Evolutionary conservation across 2,797 vertebrate genomes (phyloP), one percentile per base, ranked within the genome.

Genomic region (Hydrocynus forskahlii): DNA sequence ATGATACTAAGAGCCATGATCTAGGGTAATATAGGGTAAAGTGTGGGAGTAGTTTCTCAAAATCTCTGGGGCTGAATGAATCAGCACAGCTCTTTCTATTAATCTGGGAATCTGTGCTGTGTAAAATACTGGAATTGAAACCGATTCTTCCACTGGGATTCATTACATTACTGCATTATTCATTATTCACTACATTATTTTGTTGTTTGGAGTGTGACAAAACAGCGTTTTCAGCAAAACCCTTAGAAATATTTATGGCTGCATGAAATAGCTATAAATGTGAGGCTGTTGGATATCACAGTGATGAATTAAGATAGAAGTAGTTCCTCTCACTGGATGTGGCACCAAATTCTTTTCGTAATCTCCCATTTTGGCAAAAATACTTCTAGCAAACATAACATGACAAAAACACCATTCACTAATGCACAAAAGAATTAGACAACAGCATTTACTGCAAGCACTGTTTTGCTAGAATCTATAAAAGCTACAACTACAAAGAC

Each of bases 41-140:
- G 59, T 43, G 77, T 55, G 21, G 40, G 70, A 79, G 78, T 16
- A 12, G 54, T 76, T 81, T 81, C 81, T 78, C 14, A 60, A 40
- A 19, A 68, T 81, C 78, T 74, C 70, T 55, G 5, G n/a, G 80
- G 57, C 64, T 63, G 52, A 85, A 17, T 60, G 62, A 74, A 57
- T 55, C 38, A 48, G 84, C 63, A 67, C 74, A 81, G 83, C 86
- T 72, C 29, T 81, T 25, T 45, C 64, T 83, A 90, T 87, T 88
- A 85, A 88, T 90, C 87, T 83, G 80, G 83, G 25, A 50, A 76
- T 84, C 79, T 86, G 50, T 0, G 2, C 78, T 0, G 38, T 48
- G 77, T 83, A 72, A 90, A 88, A 88, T 85, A 83, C 77, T 69
- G 29, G 67, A 88, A 45, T 14, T 76, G 77, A 52, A 63, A 89